A percentile compares a stretch with the other conserved stretches of the same genome.
Conservation (phyloP, 1,140 invertebrate species). For the Drosophila murphyi region DNA sequence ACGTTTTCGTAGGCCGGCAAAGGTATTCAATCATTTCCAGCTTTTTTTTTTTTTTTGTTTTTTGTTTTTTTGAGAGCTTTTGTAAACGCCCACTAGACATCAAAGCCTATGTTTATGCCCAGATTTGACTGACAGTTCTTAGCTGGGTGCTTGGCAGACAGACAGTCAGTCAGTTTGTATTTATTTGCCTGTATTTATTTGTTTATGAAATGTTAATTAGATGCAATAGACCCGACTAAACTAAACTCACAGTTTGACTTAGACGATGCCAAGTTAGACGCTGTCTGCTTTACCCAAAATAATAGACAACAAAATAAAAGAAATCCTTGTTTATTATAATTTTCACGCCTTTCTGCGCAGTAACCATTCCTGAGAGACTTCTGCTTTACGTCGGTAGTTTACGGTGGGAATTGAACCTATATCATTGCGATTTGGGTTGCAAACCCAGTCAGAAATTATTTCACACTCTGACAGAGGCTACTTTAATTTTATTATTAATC, state of each 20-base stretch:
- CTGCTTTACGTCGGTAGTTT: not conserved
- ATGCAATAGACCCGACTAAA: slow-evolving; percentile 20
- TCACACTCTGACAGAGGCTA: slow-evolving; percentile 14
- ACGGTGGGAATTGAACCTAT: slow-evolving; percentile 32
- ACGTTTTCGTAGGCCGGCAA: slow-evolving; percentile 7
- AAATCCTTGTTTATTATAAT: slow-evolving; percentile 64
- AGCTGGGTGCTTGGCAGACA: not conserved
- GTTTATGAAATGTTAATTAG: slow-evolving; percentile 52
- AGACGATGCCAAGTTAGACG: not conserved
- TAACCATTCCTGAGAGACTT: slow-evolving; percentile 51
- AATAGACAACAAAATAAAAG: slow-evolving; percentile 10
- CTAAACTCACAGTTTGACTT: not conserved
- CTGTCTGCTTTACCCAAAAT: slow-evolving; percentile 9
- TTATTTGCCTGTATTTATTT: slow-evolving; percentile 28
- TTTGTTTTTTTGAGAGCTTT: not conserved
- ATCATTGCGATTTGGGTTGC: slow-evolving; percentile 24
- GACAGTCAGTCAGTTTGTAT: not conserved
- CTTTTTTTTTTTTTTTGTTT: not conserved
- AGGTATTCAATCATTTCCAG: slow-evolving; percentile 15
- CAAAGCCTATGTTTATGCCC: slow-evolving; percentile 5
- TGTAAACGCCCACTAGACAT: slow-evolving; percentile 22
- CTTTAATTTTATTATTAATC: not conserved
- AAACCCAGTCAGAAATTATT: slow-evolving; percentile 2
- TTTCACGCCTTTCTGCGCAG: slow-evolving; percentile 66
- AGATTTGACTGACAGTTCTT: slow-evolving; percentile 23